Percentiles rank a stretch among this genome's conserved stretches.
Evolutionary conservation across 2,888 invertebrate genomes (phyloP).

Genomic region (Dione juno): DNA sequence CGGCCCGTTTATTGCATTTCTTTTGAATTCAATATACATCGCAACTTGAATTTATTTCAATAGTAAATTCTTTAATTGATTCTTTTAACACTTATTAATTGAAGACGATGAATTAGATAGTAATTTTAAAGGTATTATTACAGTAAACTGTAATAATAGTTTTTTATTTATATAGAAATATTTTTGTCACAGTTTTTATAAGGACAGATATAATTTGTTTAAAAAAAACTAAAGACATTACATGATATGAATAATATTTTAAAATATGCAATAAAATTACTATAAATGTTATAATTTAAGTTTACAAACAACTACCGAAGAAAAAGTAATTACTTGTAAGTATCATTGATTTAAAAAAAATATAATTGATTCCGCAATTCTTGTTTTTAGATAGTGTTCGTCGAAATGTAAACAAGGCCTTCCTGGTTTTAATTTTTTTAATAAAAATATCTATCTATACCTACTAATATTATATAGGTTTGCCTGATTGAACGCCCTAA

Average conservation of each 20-base stretch:
- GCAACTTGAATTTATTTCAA: background rate
- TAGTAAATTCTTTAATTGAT: background rate
- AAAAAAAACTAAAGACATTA: no score
- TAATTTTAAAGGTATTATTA: no score
- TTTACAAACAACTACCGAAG: background rate
- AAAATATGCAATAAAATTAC: no score
- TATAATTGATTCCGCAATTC: conserved; percentile 1
- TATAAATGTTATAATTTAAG: no score
- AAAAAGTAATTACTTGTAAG: background rate
- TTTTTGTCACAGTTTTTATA: no score
- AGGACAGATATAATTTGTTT: no score
- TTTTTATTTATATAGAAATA: no score
- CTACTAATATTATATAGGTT: no score
- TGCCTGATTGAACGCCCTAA: no score
- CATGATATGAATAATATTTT: no score
- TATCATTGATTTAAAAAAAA: background rate
- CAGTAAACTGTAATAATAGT: no score
- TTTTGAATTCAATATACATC: conserved; percentile 24
- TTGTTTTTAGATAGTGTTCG: conserved; percentile 1
- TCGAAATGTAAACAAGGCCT: background rate
- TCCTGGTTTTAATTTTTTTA: conserved; percentile 6
- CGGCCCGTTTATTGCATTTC: conserved; percentile 34
- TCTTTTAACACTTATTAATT: background rate
- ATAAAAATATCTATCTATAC: background rate
- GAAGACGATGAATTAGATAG: no score